Percentiles rank a stretch among this genome's conserved stretches.
These are phyloP conservation scores for Cepaea nemoralis DNA, from an alignment of 1,140 invertebrate genomes.

Conservation along the genomic window DNA sequence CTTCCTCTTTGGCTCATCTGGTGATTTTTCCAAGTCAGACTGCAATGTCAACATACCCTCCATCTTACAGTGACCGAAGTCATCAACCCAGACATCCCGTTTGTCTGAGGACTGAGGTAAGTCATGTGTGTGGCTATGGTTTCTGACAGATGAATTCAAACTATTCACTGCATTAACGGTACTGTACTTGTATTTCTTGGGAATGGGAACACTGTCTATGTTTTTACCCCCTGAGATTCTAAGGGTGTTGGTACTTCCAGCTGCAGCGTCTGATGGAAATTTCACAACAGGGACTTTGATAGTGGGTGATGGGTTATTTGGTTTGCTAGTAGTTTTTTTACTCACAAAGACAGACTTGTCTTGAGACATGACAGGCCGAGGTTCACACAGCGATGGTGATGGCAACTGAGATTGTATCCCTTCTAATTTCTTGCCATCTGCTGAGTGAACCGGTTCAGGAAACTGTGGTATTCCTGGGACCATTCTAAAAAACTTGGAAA, in stretches of 20 bases:
- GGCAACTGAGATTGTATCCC: background rate
- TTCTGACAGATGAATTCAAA: background rate
- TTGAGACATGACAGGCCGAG: background rate
- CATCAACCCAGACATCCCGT: background rate
- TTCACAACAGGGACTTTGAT: conserved; percentile 27
- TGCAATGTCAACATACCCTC: background rate
- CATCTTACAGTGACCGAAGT: background rate
- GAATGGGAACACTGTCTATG: background rate
- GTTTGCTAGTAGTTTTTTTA: conserved; percentile 5
- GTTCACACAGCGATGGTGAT: background rate
- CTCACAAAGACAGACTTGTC: background rate
- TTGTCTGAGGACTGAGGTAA: background rate
- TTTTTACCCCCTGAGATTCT: background rate
- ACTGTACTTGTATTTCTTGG: conserved; percentile 34
- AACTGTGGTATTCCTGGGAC: conserved; percentile 17
- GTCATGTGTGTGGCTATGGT: background rate
- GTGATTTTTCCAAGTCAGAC: background rate
- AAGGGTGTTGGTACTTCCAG: background rate
- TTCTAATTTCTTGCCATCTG: background rate
- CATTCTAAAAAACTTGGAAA: conserved; percentile 43
- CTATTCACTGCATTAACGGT: background rate
- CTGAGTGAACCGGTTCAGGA: background rate
- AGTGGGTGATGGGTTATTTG: background rate
- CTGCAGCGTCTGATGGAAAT: background rate
- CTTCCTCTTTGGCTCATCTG: background rate